A percentile compares a stretch with the other conserved stretches of the same genome.
phyloP scores from a whole-genome alignment of 2,888 invertebrate genomes.

The Alentia gelatinosa region DNA sequence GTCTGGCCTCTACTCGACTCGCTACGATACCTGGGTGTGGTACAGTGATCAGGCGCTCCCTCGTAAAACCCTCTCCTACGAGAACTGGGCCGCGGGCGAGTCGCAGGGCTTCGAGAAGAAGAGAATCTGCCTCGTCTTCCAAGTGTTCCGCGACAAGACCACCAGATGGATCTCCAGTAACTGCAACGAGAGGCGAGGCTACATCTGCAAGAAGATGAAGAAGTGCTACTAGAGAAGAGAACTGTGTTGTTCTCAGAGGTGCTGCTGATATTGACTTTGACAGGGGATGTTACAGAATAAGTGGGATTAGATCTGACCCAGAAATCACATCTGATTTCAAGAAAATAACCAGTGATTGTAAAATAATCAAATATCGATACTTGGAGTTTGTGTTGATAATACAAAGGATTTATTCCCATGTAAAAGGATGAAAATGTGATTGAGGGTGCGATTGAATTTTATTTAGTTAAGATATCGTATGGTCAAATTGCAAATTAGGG shows the following conservation, averaged over 20 bases:
- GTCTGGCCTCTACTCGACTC: slow-evolving; percentile 12
- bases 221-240: background rate
- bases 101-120: background rate
- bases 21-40: slow-evolving; percentile 30
- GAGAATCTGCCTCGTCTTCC: background rate
- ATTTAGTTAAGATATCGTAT: no score
- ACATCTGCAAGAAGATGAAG: slow-evolving; percentile 46
- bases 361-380: background rate
- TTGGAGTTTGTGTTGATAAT: background rate
- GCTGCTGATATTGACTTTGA: background rate
- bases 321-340: background rate
- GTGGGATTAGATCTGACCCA: background rate
- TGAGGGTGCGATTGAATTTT: no score
- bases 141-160: slow-evolving; percentile 43
- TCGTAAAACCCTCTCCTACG: background rate
- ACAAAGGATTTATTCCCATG: background rate
- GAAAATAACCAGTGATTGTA: background rate
- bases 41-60: background rate
- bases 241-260: background rate
- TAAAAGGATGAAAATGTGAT: no score
- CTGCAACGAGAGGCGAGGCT: background rate
- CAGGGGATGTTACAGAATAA: background rate
- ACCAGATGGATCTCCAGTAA: background rate
- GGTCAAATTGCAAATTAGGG: no score
- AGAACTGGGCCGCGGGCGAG: background rate